A percentile compares a stretch with the other conserved stretches of the same genome.
phyloP scores from a whole-genome alignment of 2,888 invertebrate genomes.

The Drosophila multiciliata region DNA sequence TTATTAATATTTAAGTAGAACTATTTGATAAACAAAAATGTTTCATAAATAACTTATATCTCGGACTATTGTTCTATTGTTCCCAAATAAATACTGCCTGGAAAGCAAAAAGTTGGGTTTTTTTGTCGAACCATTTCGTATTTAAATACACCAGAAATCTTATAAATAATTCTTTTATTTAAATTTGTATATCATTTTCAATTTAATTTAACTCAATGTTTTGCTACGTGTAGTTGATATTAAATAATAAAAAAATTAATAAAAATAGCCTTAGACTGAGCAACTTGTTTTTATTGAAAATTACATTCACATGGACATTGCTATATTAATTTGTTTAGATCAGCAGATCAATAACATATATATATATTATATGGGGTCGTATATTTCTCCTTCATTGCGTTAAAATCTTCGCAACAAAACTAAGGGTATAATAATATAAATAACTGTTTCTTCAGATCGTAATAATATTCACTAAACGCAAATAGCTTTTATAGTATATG shows the following conservation, averaged over 20 bases:
- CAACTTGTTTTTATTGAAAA: not conserved
- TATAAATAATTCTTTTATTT: no score
- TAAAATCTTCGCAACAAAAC: no score
- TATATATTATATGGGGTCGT: not conserved
- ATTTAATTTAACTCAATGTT: no score
- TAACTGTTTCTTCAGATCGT: no score
- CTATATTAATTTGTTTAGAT: not conserved
- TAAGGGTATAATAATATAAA: no score
- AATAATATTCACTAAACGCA: not conserved
- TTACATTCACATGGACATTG: not conserved
- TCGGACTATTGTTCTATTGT: not conserved
- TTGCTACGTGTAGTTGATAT: no score
- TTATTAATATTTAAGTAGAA: no score
- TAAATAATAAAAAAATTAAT: no score
- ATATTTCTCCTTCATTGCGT: no score
- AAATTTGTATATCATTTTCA: no score
- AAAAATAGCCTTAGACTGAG: not conserved
- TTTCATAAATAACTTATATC: not conserved
- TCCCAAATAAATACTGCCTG: not conserved
- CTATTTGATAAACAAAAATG: not conserved
- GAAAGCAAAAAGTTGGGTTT: not conserved
- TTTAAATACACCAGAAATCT: no score
- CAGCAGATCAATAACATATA: not conserved
- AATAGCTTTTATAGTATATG: rapidly evolving
- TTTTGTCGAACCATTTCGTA: no score